phyloP scores from a whole-genome alignment of 2,888 invertebrate species.

The Abrostola tripartita region DNA sequence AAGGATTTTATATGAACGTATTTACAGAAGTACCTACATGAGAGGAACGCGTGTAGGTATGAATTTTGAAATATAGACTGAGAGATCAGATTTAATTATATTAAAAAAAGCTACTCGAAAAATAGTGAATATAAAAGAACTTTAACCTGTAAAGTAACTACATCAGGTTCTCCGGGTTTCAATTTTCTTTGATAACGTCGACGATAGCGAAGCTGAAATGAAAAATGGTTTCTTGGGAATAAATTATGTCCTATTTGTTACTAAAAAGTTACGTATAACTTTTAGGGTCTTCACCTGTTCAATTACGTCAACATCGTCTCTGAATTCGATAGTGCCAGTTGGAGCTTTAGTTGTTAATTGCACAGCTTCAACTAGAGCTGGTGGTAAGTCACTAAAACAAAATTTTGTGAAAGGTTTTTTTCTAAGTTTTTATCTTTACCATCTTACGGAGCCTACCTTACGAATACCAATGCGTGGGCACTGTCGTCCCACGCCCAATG shows the following conservation, averaged over 20 bases:
- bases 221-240: background rate
- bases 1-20: too few species aligned
- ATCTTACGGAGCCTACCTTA: slow-evolving; percentile 64
- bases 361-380: slow-evolving; percentile 68
- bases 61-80: too few species aligned
- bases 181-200: slow-evolving; percentile 88
- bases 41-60: too few species aligned
- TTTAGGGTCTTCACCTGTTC: slow-evolving; percentile 74
- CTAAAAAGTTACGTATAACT: background rate
- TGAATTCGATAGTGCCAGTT: slow-evolving; percentile 82
- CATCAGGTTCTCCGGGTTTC: slow-evolving; percentile 83
- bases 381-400: slow-evolving; percentile 71
- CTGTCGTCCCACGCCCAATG: slow-evolving; percentile 86
- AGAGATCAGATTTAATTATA: too few species aligned
- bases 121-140: background rate
- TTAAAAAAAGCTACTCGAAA: too few species aligned
- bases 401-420: too few species aligned
- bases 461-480: slow-evolving; percentile 65
- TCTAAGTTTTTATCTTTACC: background rate
- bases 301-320: slow-evolving; percentile 85
- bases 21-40: too few species aligned
- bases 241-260: too few species aligned
- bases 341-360: slow-evolving; percentile 75
- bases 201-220: slow-evolving; percentile 87
- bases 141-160: slow-evolving; percentile 86